Conservation (phyloP, 1,140 invertebrate species). For the Achroia grisella region DNA sequence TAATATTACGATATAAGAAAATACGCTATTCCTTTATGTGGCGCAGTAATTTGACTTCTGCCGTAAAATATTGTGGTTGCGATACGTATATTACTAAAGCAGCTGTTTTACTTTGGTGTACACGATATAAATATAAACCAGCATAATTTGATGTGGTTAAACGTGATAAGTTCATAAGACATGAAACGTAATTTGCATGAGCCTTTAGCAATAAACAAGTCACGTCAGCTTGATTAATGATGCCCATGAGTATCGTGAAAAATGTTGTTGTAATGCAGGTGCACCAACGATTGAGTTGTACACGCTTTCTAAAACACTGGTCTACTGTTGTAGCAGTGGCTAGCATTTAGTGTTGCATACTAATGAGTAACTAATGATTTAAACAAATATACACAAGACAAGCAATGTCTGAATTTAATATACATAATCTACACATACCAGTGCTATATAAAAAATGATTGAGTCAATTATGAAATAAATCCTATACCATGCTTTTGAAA, state of each 20-base stretch:
- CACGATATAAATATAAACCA: slow-evolving; percentile 12
- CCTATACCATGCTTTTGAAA: too few species aligned
- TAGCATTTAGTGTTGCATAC: too few species aligned
- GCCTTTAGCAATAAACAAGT: slow-evolving; percentile 29
- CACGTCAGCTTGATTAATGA: slow-evolving; percentile 31
- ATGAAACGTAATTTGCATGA: slow-evolving; percentile 25
- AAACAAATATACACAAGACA: too few species aligned
- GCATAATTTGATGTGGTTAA: slow-evolving; percentile 53
- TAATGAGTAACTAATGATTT: too few species aligned
- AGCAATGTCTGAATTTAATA: too few species aligned
- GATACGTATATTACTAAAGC: slow-evolving; percentile 42
- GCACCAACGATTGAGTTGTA: slow-evolving; percentile 3
- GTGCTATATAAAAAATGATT: too few species aligned
- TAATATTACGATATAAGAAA: slow-evolving; percentile 22
- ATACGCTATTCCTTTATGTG: slow-evolving; percentile 24
- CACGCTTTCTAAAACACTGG: neutral
- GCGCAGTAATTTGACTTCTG: slow-evolving; percentile 44
- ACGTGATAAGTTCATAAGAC: slow-evolving; percentile 51
- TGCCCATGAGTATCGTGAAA: slow-evolving; percentile 23
- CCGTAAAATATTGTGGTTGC: slow-evolving; percentile 50
- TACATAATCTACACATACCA: too few species aligned
- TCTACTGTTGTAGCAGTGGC: too few species aligned
- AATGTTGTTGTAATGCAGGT: slow-evolving; percentile 11
- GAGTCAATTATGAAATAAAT: too few species aligned
- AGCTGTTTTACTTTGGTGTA: slow-evolving; percentile 31